Conservation (phyloP, 2,888 invertebrate genomes). For the Adineta ricciae region DNA sequence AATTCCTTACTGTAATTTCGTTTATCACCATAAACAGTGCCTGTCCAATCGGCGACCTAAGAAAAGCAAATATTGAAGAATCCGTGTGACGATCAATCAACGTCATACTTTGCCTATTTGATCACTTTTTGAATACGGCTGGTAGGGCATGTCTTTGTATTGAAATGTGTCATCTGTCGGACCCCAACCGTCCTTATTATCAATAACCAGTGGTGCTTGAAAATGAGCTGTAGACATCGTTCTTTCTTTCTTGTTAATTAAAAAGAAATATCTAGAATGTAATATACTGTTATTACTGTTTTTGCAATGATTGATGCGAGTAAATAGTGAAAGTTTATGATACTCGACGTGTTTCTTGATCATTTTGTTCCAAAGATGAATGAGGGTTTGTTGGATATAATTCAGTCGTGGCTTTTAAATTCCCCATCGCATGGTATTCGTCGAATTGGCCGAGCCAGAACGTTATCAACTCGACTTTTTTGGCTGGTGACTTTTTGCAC, state of each 20-base stretch:
- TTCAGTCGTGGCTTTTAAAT: neutral
- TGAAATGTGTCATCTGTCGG: slow-evolving; percentile 85
- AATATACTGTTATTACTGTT: no score
- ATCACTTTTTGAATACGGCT: slow-evolving; percentile 96
- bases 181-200: slow-evolving; percentile 82
- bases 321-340: neutral
- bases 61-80: neutral
- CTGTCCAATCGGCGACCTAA: slow-evolving; percentile 82
- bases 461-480: neutral
- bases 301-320: neutral
- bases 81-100: no score
- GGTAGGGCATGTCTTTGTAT: slow-evolving; percentile 92
- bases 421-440: neutral
- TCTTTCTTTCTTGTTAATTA: neutral
- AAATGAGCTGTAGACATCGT: neutral
- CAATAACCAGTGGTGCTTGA: slow-evolving; percentile 40
- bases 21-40: slow-evolving; percentile 78
- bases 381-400: neutral
- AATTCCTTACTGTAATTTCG: slow-evolving; percentile 60
- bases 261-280: neutral
- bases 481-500: neutral
- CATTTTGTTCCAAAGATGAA: neutral
- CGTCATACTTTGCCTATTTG: slow-evolving; percentile 77
- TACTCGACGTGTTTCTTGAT: neutral
- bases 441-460: neutral